These are phyloP conservation scores for Lutraria rhynchaena DNA, from an alignment of 1,140 invertebrate species.

Conservation along the genomic window DNA sequence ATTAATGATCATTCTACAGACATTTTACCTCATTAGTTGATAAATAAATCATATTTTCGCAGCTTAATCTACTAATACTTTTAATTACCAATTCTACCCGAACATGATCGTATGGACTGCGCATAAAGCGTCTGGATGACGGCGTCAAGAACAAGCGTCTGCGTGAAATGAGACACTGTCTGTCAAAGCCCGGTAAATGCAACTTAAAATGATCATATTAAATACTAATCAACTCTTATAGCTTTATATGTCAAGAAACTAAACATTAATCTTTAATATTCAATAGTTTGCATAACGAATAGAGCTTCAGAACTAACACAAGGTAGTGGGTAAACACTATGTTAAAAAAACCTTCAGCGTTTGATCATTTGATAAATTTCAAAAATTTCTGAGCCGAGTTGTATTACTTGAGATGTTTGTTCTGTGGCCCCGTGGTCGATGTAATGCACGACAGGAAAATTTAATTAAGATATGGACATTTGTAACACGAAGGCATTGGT, in stretches of 20 bases:
- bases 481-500: too few species aligned
- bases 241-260: conserved; percentile 3
- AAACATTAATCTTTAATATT: conserved; percentile 24
- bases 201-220: background rate
- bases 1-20: too few species aligned
- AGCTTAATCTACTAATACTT: too few species aligned
- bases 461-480: too few species aligned
- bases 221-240: conserved; percentile 20
- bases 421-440: too few species aligned
- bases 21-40: background rate
- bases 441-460: too few species aligned
- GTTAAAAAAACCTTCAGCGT: too few species aligned
- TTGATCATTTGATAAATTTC: background rate
- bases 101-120: too few species aligned
- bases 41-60: too few species aligned
- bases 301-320: background rate
- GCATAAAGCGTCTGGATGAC: too few species aligned
- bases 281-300: background rate
- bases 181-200: background rate
- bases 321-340: background rate
- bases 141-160: conserved; percentile 14
- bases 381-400: background rate
- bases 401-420: too few species aligned
- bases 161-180: background rate
- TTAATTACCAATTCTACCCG: too few species aligned